Evolutionary conservation across 1,140 invertebrate species (phyloP).

Genomic region (Listronotus bonariensis): DNA sequence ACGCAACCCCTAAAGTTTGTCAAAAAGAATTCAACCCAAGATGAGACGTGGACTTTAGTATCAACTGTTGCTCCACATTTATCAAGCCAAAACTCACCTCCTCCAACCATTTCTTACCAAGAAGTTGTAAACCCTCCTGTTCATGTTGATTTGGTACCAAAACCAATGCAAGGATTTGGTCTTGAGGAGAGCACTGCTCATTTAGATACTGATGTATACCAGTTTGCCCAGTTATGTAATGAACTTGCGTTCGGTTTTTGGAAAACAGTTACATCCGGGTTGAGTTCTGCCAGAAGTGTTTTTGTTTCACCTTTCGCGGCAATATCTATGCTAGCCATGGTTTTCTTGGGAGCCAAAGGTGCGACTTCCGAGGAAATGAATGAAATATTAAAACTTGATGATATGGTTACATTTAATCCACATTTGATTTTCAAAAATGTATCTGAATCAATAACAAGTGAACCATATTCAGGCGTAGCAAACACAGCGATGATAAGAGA

Average conservation of each 20-base stretch:
- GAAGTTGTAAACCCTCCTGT: constrained; percentile 34
- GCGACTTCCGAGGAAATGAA: constrained; percentile 90
- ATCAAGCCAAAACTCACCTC: constrained; percentile 8
- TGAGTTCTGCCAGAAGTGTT: constrained; percentile 75
- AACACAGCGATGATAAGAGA: constrained; percentile 77
- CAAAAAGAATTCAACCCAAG: constrained; percentile 19
- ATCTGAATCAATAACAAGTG: constrained; percentile 71
- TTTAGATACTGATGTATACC: constrained; percentile 59
- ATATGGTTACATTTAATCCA: constrained; percentile 86
- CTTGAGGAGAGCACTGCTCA: constrained; percentile 73
- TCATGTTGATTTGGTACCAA: constrained; percentile 61
- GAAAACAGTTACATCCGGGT: constrained; percentile 68
- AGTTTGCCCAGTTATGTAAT: constrained; percentile 71
- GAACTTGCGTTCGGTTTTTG: constrained; percentile 82
- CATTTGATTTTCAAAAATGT: constrained; percentile 84
- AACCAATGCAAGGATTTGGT: constrained; percentile 68
- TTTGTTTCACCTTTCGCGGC: constrained; percentile 85
- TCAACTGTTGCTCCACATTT: constrained; percentile 47
- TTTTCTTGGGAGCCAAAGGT: constrained; percentile 83
- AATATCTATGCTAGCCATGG: constrained; percentile 83
- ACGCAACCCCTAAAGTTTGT: constrained; percentile 3
- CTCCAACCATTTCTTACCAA: constrained; percentile 24
- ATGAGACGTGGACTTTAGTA: constrained; percentile 49
- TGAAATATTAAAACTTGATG: constrained; percentile 80
- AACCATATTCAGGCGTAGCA: constrained; percentile 67